Percentiles rank a stretch among this genome's conserved stretches.
These are phyloP conservation scores for Tanypteryx hageni DNA, from an alignment of 2,888 invertebrate genomes.

Conservation along the genomic window DNA sequence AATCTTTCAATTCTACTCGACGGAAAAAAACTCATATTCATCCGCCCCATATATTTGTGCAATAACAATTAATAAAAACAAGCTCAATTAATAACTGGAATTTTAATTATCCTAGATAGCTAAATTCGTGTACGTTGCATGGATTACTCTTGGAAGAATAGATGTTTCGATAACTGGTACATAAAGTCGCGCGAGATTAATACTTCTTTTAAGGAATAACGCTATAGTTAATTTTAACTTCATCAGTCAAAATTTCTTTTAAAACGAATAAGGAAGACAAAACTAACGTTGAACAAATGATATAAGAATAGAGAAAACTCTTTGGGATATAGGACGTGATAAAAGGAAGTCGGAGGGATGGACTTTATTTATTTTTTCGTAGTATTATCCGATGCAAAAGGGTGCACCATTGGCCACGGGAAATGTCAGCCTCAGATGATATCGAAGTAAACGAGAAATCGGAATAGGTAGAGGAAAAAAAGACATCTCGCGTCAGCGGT, in stretches of 20 bases:
- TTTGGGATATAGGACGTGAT: background rate
- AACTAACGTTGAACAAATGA: background rate
- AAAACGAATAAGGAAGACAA: background rate
- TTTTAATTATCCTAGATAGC: no score
- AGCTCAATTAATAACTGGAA: no score
- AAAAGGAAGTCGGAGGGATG: background rate
- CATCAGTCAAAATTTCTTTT: background rate
- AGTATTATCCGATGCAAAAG: background rate
- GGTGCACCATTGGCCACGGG: background rate
- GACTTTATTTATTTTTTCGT: background rate
- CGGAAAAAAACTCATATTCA: no score
- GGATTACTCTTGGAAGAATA: no score
- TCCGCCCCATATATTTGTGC: no score
- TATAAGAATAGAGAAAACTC: background rate
- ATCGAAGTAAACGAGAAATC: background rate
- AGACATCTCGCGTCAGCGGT: slow-evolving; percentile 19
- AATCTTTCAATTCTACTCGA: no score
- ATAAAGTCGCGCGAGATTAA: no score
- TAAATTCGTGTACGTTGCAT: no score
- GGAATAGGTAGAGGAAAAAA: background rate
- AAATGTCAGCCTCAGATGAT: slow-evolving; percentile 13
- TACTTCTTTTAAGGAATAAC: background rate
- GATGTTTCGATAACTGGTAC: no score
- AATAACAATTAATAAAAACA: no score
- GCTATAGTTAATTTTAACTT: background rate